A percentile compares a stretch with the other conserved stretches of the same genome.
phyloP scores from a whole-genome alignment of 2,888 invertebrate genomes.

The Mycalesis mineus region DNA sequence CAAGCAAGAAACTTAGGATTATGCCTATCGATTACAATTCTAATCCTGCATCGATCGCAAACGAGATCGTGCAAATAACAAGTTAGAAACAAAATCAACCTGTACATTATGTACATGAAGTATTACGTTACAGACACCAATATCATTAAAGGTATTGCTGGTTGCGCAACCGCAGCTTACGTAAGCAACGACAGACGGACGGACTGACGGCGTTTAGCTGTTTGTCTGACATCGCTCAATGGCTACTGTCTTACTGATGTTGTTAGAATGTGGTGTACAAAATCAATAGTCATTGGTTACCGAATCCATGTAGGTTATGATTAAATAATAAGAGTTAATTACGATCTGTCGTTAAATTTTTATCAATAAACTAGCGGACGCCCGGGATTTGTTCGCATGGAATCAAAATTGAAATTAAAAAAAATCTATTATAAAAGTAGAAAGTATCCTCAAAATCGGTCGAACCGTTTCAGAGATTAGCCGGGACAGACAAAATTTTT shows the following conservation, averaged over 20 bases:
- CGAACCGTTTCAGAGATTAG: too few species aligned
- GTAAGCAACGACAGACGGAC: slow-evolving; percentile 27
- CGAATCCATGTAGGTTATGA: neutral
- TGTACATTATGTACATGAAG: slow-evolving; percentile 19
- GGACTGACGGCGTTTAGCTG: slow-evolving; percentile 4
- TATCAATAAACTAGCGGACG: too few species aligned
- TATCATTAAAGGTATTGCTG: slow-evolving; percentile 32
- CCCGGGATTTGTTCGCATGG: too few species aligned
- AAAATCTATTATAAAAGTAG: too few species aligned
- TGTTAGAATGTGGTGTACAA: neutral
- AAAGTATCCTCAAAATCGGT: too few species aligned
- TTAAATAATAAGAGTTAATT: too few species aligned
- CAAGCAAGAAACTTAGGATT: too few species aligned
- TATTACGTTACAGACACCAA: slow-evolving; percentile 26
- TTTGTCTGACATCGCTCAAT: slow-evolving; percentile 2
- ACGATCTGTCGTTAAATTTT: too few species aligned
- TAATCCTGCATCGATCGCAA: neutral
- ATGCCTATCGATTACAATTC: too few species aligned
- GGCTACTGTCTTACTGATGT: neutral
- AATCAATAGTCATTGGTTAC: neutral
- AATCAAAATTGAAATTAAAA: too few species aligned
- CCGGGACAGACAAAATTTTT: too few species aligned
- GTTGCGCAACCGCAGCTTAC: slow-evolving; percentile 33
- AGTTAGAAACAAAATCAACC: slow-evolving; percentile 9
- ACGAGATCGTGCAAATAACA: neutral